Percentiles rank a stretch among this genome's conserved stretches.
These are phyloP conservation scores for Thunnus thynnus DNA, from an alignment of 2,113 vertebrate genomes.

Conservation along the genomic window DNA sequence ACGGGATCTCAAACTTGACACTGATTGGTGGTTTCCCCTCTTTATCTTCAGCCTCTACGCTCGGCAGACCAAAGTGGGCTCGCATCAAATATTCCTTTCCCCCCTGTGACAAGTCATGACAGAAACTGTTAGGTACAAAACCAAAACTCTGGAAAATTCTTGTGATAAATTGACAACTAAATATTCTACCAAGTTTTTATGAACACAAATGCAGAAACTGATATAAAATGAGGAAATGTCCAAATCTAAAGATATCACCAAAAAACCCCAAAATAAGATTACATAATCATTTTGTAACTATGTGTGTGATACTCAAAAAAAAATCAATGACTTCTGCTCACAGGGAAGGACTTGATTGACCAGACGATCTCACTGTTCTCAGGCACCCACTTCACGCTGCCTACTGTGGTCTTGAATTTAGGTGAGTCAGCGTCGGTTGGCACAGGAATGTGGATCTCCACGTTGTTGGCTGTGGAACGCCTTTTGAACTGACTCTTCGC, in stretches of 20 bases:
- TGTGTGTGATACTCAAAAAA: slow-evolving; percentile 6
- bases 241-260: too few relatives aligned
- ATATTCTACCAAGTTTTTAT: neutral
- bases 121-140: slow-evolving; percentile 8
- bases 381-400: slow-evolving; percentile 98
- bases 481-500: slow-evolving; percentile 99
- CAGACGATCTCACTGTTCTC: slow-evolving; percentile 99
- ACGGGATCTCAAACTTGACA: slow-evolving; percentile 98
- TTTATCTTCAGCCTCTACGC: slow-evolving; percentile 98
- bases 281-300: neutral
- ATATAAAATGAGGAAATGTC: too few relatives aligned
- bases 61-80: slow-evolving; percentile 96
- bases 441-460: slow-evolving; percentile 99
- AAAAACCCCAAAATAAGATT: neutral
- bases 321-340: slow-evolving; percentile 73
- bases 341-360: slow-evolving; percentile 99
- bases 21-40: slow-evolving; percentile 98
- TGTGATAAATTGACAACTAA: neutral
- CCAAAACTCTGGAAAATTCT: neutral
- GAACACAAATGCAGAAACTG: neutral
- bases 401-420: slow-evolving; percentile 99
- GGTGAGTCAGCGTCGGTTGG: slow-evolving; percentile 97
- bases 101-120: slow-evolving; percentile 83
- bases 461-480: slow-evolving; percentile 97
- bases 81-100: slow-evolving; percentile 98